A percentile compares a stretch with the other conserved stretches of the same genome.
Conservation (phyloP, 2,888 invertebrate species). For the Tipula vernalis region DNA sequence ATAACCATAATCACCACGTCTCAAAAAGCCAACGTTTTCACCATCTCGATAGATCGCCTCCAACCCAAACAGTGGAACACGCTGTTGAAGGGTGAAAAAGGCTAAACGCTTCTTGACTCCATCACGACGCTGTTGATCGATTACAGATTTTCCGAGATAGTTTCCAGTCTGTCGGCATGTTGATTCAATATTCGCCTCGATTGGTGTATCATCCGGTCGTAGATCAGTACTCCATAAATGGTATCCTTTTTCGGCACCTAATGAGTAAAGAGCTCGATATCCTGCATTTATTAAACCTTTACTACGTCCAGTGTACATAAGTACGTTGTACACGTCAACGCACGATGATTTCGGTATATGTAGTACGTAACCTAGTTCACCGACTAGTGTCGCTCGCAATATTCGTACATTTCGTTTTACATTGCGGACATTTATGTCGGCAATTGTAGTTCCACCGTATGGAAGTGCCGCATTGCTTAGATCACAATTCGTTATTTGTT, state of each 20-base stretch:
- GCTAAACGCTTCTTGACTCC: conserved; percentile 64
- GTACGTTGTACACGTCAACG: conserved; percentile 16
- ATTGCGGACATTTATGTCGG: conserved; percentile 37
- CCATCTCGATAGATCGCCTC: conserved; percentile 75
- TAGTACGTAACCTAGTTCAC: conserved; percentile 82
- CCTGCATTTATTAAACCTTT: conserved; percentile 47
- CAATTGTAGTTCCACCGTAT: conserved; percentile 46
- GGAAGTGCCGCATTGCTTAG: conserved; percentile 49
- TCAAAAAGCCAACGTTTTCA: conserved; percentile 60
- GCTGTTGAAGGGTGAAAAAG: conserved; percentile 55
- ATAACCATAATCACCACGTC: conserved; percentile 68
- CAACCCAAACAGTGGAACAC: conserved; percentile 65
- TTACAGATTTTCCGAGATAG: conserved; percentile 62
- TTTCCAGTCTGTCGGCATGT: conserved; percentile 66
- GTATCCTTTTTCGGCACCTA: conserved; percentile 85
- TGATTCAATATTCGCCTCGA: conserved; percentile 70
- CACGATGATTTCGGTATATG: conserved; percentile 51
- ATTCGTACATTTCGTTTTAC: conserved; percentile 38
- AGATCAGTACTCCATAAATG: conserved; percentile 79
- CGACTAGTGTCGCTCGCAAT: conserved; percentile 70
- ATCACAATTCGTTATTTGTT: conserved; percentile 44
- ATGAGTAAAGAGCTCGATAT: conserved; percentile 70
- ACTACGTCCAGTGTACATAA: conserved; percentile 42
- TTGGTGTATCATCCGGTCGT: conserved; percentile 69
- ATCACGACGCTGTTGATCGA: conserved; percentile 49